These are phyloP conservation scores for Falco concolor DNA, from an alignment of 2,797 vertebrate species.

Conservation along the genomic window DNA sequence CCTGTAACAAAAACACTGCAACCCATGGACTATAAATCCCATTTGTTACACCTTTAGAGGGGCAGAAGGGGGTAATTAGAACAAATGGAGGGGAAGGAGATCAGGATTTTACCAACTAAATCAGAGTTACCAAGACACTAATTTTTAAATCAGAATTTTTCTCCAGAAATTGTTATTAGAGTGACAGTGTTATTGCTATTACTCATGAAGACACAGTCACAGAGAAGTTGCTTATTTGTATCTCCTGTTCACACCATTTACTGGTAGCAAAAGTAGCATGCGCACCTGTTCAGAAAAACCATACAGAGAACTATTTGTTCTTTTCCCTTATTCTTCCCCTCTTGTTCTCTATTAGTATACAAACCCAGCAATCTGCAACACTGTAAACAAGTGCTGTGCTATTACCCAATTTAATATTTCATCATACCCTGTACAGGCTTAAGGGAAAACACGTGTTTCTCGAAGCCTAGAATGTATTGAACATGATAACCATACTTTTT, in stretches of 20 bases:
- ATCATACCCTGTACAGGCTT: background rate
- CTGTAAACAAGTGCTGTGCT: slow-evolving; percentile 35
- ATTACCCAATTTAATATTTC: slow-evolving; percentile 50
- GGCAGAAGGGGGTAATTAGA: background rate
- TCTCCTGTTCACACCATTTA: background rate
- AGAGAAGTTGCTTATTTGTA: background rate
- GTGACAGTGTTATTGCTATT: background rate
- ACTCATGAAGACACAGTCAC: background rate
- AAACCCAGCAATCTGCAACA: background rate
- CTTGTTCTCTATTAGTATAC: background rate
- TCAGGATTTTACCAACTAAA: background rate
- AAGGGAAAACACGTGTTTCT: slow-evolving; percentile 2
- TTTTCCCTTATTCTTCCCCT: background rate
- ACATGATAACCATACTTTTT: rapidly evolving
- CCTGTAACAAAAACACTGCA: background rate
- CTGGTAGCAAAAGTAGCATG: background rate
- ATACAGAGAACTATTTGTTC: slow-evolving; percentile 23
- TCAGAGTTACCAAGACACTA: slow-evolving; percentile 17
- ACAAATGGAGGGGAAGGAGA: background rate
- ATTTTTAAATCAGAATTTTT: background rate
- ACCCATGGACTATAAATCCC: background rate
- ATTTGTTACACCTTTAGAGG: background rate
- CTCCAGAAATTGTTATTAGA: background rate
- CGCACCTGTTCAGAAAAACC: background rate
- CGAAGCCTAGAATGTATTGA: background rate